phyloP scores from a whole-genome alignment of 2,888 invertebrate species.

The Nemoura dubitans region DNA sequence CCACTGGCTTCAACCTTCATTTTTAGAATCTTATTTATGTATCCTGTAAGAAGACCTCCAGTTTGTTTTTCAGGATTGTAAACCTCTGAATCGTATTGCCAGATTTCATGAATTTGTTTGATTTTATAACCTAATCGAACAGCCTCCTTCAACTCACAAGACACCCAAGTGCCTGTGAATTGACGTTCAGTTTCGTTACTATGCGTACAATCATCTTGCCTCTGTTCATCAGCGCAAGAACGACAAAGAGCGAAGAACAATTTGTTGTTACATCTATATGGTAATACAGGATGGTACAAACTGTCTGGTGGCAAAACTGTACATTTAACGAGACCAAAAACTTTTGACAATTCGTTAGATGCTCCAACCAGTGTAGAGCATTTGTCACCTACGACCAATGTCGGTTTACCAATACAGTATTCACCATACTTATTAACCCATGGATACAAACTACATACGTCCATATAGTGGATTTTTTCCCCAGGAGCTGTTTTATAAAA shows the following conservation, averaged over 20 bases:
- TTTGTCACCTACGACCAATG: conserved; percentile 44
- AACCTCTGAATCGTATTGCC: neutral
- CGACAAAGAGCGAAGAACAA: neutral
- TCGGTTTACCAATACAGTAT: conserved; percentile 55
- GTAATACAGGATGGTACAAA: conserved; percentile 5
- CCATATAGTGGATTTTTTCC: conserved; percentile 54
- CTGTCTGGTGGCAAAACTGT: conserved; percentile 52
- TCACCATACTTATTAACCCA: conserved; percentile 54
- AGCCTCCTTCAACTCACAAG: conserved; percentile 56
- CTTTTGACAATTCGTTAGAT: conserved; percentile 30
- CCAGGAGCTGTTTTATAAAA: conserved; percentile 51
- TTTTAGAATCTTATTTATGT: conserved; percentile 56
- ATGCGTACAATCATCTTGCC: neutral
- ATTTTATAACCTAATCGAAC: neutral
- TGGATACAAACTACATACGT: conserved; percentile 55
- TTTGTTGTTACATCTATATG: neutral
- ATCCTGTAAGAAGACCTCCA: conserved; percentile 55
- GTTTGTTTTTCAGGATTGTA: conserved; percentile 14
- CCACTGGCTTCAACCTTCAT: conserved; percentile 54
- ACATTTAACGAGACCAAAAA: conserved; percentile 53
- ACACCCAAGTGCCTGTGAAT: conserved; percentile 56
- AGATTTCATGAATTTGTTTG: neutral
- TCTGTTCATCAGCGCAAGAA: neutral
- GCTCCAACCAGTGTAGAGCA: neutral
- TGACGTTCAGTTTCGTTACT: conserved; percentile 39